Percentiles rank a stretch among this genome's conserved stretches.
Evolutionary conservation across 2,113 vertebrate species (phyloP).

Genomic region (Lepus europaeus): DNA sequence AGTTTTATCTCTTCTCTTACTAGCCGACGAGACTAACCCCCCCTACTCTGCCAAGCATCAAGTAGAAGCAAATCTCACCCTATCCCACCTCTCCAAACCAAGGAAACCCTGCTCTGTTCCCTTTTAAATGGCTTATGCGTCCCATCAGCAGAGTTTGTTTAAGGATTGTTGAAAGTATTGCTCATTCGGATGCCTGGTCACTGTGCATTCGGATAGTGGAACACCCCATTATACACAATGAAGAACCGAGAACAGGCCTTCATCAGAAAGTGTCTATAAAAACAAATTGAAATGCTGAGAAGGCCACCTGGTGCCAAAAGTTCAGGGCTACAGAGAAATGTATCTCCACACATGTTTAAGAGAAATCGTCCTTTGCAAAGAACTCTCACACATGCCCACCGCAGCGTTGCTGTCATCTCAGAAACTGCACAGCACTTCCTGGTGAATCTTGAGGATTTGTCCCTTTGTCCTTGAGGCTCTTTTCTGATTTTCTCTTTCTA

Average conservation of each 20-base stretch:
- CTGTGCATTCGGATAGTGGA: neutral
- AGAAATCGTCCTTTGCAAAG: constrained; percentile 73
- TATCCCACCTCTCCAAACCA: neutral
- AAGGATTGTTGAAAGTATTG: constrained; percentile 22
- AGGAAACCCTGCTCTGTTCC: neutral
- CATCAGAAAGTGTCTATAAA: constrained; percentile 75
- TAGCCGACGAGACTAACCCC: neutral
- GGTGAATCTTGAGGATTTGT: constrained; percentile 65
- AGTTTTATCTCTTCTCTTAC: constrained; percentile 77
- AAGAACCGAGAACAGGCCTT: constrained; percentile 68
- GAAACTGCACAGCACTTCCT: constrained; percentile 28
- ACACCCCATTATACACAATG: constrained; percentile 58
- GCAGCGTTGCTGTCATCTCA: neutral
- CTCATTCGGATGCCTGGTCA: constrained; percentile 66
- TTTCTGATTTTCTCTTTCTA: constrained; percentile 68
- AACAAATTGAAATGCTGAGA: constrained; percentile 75
- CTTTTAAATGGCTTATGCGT: neutral
- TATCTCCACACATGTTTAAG: constrained; percentile 55
- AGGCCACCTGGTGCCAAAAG: constrained; percentile 77
- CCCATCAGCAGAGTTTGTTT: constrained; percentile 41
- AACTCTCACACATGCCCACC: constrained; percentile 58
- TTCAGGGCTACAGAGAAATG: constrained; percentile 62
- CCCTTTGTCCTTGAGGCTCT: constrained; percentile 47
- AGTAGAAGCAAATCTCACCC: neutral
- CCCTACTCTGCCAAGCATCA: neutral